These are phyloP conservation scores for Nothura maculosa DNA, from an alignment of 2,797 vertebrate species.

Conservation along the genomic window DNA sequence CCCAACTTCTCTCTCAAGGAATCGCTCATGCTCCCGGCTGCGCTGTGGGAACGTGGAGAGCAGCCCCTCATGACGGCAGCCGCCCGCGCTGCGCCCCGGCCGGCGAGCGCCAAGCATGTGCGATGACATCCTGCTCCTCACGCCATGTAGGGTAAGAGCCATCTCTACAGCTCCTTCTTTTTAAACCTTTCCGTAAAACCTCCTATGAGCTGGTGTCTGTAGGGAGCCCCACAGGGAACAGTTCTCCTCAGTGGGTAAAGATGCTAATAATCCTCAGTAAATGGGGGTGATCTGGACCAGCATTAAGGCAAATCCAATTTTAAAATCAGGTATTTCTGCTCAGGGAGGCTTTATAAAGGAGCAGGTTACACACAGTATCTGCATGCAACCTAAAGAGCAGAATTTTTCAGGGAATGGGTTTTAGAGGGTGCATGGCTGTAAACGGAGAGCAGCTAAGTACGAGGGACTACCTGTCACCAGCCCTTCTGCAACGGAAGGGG, in stretches of 20 bases:
- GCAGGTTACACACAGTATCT: background rate
- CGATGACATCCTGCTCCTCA: slow-evolving; percentile 85
- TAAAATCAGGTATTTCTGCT: slow-evolving; percentile 5
- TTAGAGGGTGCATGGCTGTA: slow-evolving; percentile 13
- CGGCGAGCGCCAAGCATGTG: slow-evolving; percentile 86
- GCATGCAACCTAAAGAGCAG: background rate
- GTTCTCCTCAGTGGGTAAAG: slow-evolving; percentile 29
- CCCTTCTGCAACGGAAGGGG: slow-evolving; percentile 21
- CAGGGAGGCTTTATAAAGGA: background rate
- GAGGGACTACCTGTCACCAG: background rate
- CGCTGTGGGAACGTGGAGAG: slow-evolving; percentile 65
- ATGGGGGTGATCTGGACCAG: background rate
- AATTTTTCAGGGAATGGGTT: background rate
- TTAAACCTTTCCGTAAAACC: slow-evolving; percentile 4
- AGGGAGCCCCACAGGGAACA: background rate
- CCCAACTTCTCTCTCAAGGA: slow-evolving; percentile 66
- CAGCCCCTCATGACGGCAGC: slow-evolving; percentile 79
- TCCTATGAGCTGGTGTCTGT: slow-evolving; percentile 13
- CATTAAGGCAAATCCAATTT: slow-evolving; percentile 23
- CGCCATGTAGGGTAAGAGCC: slow-evolving; percentile 88
- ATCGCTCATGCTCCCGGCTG: slow-evolving; percentile 47
- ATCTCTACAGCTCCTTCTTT: background rate
- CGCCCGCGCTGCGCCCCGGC: slow-evolving; percentile 75
- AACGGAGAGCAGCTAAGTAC: slow-evolving; percentile 36
- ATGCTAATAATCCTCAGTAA: background rate